These are phyloP conservation scores for Benthosema pterotum DNA, from an alignment of 2,797 vertebrate species.

Conservation along the genomic window DNA sequence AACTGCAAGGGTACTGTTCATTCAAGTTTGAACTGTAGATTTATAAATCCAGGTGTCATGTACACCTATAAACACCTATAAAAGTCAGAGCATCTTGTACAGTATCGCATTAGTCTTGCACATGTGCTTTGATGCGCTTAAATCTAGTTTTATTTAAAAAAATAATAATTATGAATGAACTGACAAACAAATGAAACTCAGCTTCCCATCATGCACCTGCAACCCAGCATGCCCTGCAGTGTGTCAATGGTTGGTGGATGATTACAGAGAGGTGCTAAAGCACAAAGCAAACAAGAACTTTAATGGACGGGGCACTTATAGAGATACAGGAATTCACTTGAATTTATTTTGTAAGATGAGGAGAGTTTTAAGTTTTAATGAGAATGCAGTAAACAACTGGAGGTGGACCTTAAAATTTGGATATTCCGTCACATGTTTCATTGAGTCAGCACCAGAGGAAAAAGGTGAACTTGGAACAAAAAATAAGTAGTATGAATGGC, in stretches of 20 bases:
- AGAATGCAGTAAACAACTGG: background rate
- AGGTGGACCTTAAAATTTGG: background rate
- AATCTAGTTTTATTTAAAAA: too few species aligned
- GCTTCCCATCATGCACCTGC: too few species aligned
- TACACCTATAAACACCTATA: too few species aligned
- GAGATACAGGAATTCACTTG: background rate
- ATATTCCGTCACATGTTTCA: background rate
- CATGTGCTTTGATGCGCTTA: too few species aligned
- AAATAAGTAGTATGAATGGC: background rate
- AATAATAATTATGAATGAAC: too few species aligned
- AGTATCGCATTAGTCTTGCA: too few species aligned
- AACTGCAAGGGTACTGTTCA: background rate
- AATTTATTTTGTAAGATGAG: background rate
- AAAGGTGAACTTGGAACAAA: slow-evolving; percentile 3
- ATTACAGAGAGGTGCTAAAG: slow-evolving; percentile 3
- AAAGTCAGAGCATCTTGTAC: too few species aligned
- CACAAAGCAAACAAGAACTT: slow-evolving; percentile 5
- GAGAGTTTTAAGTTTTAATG: background rate
- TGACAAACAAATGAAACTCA: too few species aligned
- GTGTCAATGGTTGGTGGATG: too few species aligned
- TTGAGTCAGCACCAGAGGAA: background rate
- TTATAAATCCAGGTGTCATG: slow-evolving; percentile 19
- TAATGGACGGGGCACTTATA: background rate
- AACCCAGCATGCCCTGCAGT: too few species aligned
- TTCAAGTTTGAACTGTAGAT: background rate